Base-by-base conservation (phyloP, 2,113 vertebrate genomes). In the Clarias magur region DNA sequence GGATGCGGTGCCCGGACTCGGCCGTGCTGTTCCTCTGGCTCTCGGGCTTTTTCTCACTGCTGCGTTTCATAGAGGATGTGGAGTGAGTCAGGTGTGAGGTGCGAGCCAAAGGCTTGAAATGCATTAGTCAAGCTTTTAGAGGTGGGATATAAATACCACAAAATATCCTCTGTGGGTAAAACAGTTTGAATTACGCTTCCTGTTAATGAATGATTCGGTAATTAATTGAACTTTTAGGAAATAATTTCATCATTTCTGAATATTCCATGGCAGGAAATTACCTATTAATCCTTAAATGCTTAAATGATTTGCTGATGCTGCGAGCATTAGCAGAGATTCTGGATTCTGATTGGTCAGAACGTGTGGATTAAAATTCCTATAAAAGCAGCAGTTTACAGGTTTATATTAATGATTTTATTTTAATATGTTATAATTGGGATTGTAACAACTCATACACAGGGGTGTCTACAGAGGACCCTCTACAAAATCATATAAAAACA, bases 121-220 rank as follows among this genome's bases (percentile, higher is more conserved):
- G 34, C 38, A 57, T 68, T 48, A 57, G 78, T 60, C 54, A 81
- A 59, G 8, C 78, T 59, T 57, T 59, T 80, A 59, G 78, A 80
- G 78, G 56, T 80, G 54, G 67, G 56, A 2, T 86, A 81, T 72
- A 86, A 82, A 86, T 81, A 82, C 42, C 56, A 72, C 75, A 68
- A n/a, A 15, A 85, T 75, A 27, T 17, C 42, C 65, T 70, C 68
- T 67, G 62, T 57, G n/a, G 53, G 54, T 30, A 38, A 34, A 72
- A 56, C 6, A 56, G 53, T 76, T 54, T n/a, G 48, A 54, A 38
- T 54, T 70, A n/a, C 57, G 13, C 63, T 83, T 27, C 63, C 25
- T 7, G 59, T 23, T 56, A 80, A 48, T 25, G 13, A 42, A 81
- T 68, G 48, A 86, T 42, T 42, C 54, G 42, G 76, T 57, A 25